Evolutionary conservation across 2,113 vertebrate species (phyloP), one percentile per base, ranked within the genome.

Genomic region (Etheostoma cragini): DNA sequence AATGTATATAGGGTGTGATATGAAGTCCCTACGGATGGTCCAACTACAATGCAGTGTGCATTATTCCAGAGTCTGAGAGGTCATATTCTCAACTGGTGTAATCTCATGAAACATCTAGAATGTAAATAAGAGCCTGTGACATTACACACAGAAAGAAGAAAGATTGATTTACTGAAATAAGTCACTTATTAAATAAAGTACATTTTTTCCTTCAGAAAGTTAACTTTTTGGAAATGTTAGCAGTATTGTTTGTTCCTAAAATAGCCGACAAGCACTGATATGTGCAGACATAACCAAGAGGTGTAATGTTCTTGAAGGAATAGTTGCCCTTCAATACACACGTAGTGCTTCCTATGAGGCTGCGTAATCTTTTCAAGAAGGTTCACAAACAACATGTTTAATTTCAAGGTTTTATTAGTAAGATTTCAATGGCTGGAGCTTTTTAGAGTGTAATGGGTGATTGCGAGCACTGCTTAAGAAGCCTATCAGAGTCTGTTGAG

Each of bases 1-100:
- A 67, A 86, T 83, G 86, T 74, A 80, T 87, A 68, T 81, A 65
- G 65, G 70, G 70, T 78, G 72, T 78, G 76, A 86, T 83, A 77
- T 76, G 46, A 85, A 82, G 84, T 87, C 84, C 68, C 80, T 3
- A 14, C 30, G 71, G 85, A 82, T 53, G 74, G 75, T 82, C 68
- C 70, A 84, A 87, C 76, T 86, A 80, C 67, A 61, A 61, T 47
- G 56, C 80, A 77, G 38, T 80, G 65, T 72, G 52, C 63, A 72
- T 86, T 80, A 64, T 35, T 50, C 26, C n/a, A 19, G 61, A 73
- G 61, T 75, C 38, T 54, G 47, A 74, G 68, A 61, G 62, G 70
- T 82, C 58, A 66, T 64, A 60, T 42, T 52, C 49, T 26, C 15
- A 45, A 60, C 22, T 21, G n/a, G 80, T 26, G 38, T 60, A 53